These are phyloP conservation scores for Clivina fossor DNA, from an alignment of 2,888 invertebrate genomes.

Conservation along the genomic window DNA sequence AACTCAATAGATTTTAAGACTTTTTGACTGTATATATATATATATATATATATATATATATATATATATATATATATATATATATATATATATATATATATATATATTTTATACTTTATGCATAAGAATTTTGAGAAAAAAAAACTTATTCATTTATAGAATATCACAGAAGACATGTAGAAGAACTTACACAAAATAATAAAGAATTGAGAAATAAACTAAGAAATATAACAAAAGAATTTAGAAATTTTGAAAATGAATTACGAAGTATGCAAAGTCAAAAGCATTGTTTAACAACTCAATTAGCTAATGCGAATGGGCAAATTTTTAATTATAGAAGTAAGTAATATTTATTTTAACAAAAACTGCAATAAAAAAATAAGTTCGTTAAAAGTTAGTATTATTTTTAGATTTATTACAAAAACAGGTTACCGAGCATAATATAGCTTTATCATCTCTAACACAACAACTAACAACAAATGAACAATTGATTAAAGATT, in stretches of 20 bases:
- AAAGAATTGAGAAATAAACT: conserved; percentile 45
- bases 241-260: conserved; percentile 45
- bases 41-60: no score
- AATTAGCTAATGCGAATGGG: conserved; percentile 41
- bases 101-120: not conserved
- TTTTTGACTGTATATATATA: no score
- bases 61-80: no score
- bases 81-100: no score
- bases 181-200: conserved; percentile 44
- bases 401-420: conserved; percentile 41
- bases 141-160: not conserved
- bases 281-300: conserved; percentile 44
- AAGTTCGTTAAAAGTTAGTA: conserved; percentile 7
- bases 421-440: conserved; percentile 44
- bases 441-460: conserved; percentile 45
- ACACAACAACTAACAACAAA: conserved; percentile 41
- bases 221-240: conserved; percentile 40
- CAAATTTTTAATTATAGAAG: conserved; percentile 46
- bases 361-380: not conserved
- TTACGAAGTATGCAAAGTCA: conserved; percentile 44
- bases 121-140: not conserved
- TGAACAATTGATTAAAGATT: conserved; percentile 43
- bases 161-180: conserved; percentile 14
- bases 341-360: conserved; percentile 30
- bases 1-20: no score